Conservation (phyloP, 2,797 vertebrate species). For the Fundulus diaphanus region DNA sequence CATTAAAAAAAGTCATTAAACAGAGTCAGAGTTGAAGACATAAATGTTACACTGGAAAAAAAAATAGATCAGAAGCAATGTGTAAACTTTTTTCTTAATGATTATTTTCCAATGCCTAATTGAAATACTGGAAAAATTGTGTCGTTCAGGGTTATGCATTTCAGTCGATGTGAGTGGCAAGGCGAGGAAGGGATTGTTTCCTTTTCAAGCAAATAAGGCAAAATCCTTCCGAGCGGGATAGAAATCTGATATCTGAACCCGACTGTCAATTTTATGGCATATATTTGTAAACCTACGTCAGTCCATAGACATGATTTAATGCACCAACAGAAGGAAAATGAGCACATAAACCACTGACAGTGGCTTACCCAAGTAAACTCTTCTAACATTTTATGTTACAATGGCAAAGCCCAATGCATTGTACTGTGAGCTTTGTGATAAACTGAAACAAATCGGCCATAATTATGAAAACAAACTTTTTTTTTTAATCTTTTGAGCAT, state of each 20-base stretch:
- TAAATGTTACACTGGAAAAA: background rate
- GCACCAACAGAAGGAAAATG: background rate
- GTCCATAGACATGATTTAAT: background rate
- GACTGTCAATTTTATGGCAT: background rate
- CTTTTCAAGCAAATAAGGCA: constrained; percentile 12
- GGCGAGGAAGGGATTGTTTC: constrained; percentile 26
- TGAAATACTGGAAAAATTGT: constrained; percentile 1
- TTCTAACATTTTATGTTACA: background rate
- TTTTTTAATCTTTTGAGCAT: no score
- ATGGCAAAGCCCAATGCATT: background rate
- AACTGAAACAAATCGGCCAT: background rate
- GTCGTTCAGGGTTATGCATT: constrained; percentile 32
- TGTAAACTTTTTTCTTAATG: background rate
- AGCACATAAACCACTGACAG: background rate
- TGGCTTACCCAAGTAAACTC: no score
- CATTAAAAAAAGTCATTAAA: background rate
- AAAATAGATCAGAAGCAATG: background rate
- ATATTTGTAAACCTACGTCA: background rate
- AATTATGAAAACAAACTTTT: no score
- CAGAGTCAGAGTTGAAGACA: background rate
- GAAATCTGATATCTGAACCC: background rate
- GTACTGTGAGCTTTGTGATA: background rate
- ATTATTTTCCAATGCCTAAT: constrained; percentile 17
- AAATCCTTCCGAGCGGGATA: constrained; percentile 5
- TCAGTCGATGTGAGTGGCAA: constrained; percentile 13